Evolutionary conservation across 2,888 invertebrate species (phyloP), one percentile per base, ranked within the genome.

Genomic region (Drosophila flavopinicola): DNA sequence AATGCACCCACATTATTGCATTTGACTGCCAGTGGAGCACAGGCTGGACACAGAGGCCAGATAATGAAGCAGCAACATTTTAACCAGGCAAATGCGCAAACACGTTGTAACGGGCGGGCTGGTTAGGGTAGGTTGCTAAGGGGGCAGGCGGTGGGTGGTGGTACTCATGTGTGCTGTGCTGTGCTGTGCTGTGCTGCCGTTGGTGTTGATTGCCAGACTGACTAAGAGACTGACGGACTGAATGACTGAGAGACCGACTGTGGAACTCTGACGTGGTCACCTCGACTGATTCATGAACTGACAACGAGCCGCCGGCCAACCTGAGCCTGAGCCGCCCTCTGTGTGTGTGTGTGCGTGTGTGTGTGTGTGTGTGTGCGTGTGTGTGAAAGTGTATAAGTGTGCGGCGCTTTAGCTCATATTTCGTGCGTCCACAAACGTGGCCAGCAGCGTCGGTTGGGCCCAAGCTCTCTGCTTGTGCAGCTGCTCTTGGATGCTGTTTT

Each of bases 51-150:
- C 61, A 51, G 74, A 61, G 82, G 63, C 60, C 82, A 84, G 80
- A 82, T 82, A 82, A 82, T 82, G 85, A 82, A 82, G 80, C 85
- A 84, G 80, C 85, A 80, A 82, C 84, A 82, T 80, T 82, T 82
- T 80, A 82, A 82, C 80, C 80, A 84, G 85, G 59, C 85, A 84
- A 84, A 82, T 70, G 78, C 84, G 80, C 80, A 66, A 76, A 60
- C 57, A 65, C 71, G 58, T 47, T 45, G 58, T n/a, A 29, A 27
- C 33, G 47, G 41, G 37, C 1, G 9, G 9, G n/a, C 1, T 3
- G 11, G 6, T n/a, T n/a, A 3, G 5, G 4, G 0, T n/a, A n/a
- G n/a, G n/a, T n/a, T n/a, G n/a, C n/a, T n/a, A n/a, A n/a, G 0
- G 10, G 7, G 0, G 24, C 0, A 6, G 6, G 33, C n/a, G 6